phyloP scores from a whole-genome alignment of 2,888 invertebrate genomes.

The Metalampra italica region DNA sequence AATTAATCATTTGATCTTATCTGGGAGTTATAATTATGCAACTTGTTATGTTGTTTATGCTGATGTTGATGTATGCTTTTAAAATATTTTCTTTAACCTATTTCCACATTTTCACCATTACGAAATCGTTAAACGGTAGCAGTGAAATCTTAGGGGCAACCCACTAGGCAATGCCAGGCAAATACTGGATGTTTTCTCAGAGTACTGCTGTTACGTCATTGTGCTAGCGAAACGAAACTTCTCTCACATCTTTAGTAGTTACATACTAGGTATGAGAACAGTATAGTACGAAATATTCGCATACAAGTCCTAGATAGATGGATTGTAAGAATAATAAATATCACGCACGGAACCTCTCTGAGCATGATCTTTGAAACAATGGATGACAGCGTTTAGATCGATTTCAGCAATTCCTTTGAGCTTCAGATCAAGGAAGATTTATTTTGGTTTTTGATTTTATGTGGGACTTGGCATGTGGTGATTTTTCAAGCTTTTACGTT shows the following conservation, averaged over 20 bases:
- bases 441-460: background rate
- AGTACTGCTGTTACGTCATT: slow-evolving; percentile 27
- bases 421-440: slow-evolving; percentile 1
- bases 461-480: background rate
- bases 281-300: slow-evolving; percentile 1
- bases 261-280: slow-evolving; percentile 10
- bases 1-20: no score
- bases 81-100: background rate
- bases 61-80: background rate
- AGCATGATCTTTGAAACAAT: slow-evolving; percentile 7
- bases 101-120: slow-evolving; percentile 7
- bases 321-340: background rate
- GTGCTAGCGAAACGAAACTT: slow-evolving; percentile 20
- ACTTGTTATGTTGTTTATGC: no score
- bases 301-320: background rate
- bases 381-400: slow-evolving; percentile 8
- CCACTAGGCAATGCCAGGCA: slow-evolving; percentile 27
- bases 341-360: background rate
- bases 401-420: slow-evolving; percentile 11
- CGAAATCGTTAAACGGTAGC: slow-evolving; percentile 23
- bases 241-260: slow-evolving; percentile 12
- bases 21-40: no score
- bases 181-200: slow-evolving; percentile 30
- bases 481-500: no score
- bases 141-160: slow-evolving; percentile 21